Conservation (phyloP, 2,888 invertebrate species). For the Cactoblastis cactorum region DNA sequence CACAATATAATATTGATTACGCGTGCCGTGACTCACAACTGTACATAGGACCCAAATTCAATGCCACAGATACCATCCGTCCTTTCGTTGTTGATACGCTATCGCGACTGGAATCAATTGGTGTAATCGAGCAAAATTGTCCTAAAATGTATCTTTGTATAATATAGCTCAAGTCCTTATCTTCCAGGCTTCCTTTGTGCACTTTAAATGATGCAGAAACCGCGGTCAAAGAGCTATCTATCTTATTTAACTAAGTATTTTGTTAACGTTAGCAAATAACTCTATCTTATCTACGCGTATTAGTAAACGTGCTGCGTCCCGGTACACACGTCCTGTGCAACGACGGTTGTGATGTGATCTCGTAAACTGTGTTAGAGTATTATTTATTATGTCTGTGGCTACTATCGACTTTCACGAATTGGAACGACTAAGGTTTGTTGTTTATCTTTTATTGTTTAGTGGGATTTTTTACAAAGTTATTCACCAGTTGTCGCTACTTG, state of each 20-base stretch:
- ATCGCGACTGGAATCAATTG: slow-evolving; percentile 49
- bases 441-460: background rate
- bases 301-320: slow-evolving; percentile 49
- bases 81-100: slow-evolving; percentile 23
- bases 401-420: slow-evolving; percentile 56
- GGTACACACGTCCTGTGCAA: slow-evolving; percentile 43
- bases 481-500: too few relatives aligned
- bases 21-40: background rate
- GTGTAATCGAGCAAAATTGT: slow-evolving; percentile 52
- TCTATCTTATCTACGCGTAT: slow-evolving; percentile 64
- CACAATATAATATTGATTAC: background rate
- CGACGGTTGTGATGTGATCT: slow-evolving; percentile 45
- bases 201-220: slow-evolving; percentile 35
- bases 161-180: slow-evolving; percentile 29
- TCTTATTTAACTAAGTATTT: slow-evolving; percentile 43
- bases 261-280: slow-evolving; percentile 52
- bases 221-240: slow-evolving; percentile 38
- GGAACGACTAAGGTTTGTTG: slow-evolving; percentile 61
- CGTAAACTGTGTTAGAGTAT: slow-evolving; percentile 6
- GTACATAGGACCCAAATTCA: slow-evolving; percentile 10
- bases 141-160: slow-evolving; percentile 33
- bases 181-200: slow-evolving; percentile 29
- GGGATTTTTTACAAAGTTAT: background rate
- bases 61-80: slow-evolving; percentile 15
- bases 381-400: slow-evolving; percentile 52